These are phyloP conservation scores for Hirtodrosophila histrioides DNA, from an alignment of 2,888 invertebrate genomes.

Conservation along the genomic window DNA sequence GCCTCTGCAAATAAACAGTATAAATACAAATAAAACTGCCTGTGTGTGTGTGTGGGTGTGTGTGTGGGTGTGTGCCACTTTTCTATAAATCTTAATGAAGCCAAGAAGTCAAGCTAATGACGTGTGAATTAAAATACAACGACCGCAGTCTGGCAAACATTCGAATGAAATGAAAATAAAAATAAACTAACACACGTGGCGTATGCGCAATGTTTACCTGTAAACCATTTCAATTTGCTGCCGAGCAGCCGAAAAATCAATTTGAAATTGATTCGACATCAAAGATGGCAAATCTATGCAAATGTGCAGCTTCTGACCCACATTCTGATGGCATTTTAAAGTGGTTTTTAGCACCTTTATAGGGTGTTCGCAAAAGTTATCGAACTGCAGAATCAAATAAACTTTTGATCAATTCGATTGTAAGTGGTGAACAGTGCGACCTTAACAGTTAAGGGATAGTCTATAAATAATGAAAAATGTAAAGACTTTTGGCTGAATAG, in stretches of 20 bases:
- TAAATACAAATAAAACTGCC: slow-evolving; percentile 3
- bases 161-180: slow-evolving; percentile 16
- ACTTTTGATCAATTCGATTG: too few species aligned
- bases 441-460: too few species aligned
- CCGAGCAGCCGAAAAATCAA: slow-evolving; percentile 11
- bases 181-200: slow-evolving; percentile 30
- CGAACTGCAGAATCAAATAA: too few species aligned
- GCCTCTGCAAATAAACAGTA: slow-evolving; percentile 23
- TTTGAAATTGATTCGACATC: slow-evolving; percentile 21
- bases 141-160: slow-evolving; percentile 44
- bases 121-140: slow-evolving; percentile 66
- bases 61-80: slow-evolving; percentile 44
- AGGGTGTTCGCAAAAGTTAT: background rate
- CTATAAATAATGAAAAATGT: too few species aligned
- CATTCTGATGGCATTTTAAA: background rate
- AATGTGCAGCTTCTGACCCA: slow-evolving; percentile 14
- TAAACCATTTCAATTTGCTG: slow-evolving; percentile 15
- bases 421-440: too few species aligned
- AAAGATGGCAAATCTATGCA: slow-evolving; percentile 18
- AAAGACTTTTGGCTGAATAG: too few species aligned
- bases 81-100: slow-evolving; percentile 71
- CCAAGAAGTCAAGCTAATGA: slow-evolving; percentile 66
- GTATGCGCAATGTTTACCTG: slow-evolving; percentile 46
- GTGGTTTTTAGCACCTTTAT: background rate
- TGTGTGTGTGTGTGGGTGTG: slow-evolving; percentile 13